Conservation (phyloP, 2,797 vertebrate species). For the Eulemur coronatus region DNA sequence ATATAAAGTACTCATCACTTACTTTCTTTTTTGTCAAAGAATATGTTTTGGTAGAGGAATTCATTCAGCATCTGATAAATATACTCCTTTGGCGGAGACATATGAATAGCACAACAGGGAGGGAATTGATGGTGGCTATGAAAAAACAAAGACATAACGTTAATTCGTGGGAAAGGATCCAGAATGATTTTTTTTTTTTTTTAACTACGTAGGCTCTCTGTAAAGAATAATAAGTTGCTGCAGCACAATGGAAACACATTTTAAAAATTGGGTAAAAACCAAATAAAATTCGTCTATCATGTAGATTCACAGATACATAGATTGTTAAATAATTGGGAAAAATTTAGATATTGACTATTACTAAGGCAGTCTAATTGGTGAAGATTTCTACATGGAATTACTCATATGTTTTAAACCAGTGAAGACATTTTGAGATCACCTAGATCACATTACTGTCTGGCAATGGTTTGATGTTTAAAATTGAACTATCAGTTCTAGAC, state of each 20-base stretch:
- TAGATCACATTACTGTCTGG: not conserved
- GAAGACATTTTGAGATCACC: not conserved
- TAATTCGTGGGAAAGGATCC: not conserved
- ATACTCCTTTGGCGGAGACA: not conserved
- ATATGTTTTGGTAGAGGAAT: conserved; percentile 39
- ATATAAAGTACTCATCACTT: conserved; percentile 59
- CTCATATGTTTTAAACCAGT: not conserved
- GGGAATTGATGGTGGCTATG: not conserved
- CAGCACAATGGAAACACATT: not conserved
- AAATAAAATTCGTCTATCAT: not conserved
- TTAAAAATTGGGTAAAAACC: not conserved
- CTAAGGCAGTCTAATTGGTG: not conserved
- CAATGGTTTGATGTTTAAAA: not conserved
- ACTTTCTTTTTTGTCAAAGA: conserved; percentile 46
- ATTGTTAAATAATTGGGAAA: not conserved
- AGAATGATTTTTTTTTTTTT: not conserved
- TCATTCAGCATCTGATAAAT: conserved; percentile 36
- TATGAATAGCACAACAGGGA: not conserved
- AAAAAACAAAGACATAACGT: not conserved
- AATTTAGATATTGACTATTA: not conserved
- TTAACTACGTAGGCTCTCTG: not conserved
- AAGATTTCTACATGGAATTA: not conserved
- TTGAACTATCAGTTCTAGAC: not conserved
- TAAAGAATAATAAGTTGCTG: conserved; percentile 10
- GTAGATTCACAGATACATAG: not conserved